Base-by-base conservation (phyloP, 1,140 invertebrate genomes). In the Planococcus citri region DNA sequence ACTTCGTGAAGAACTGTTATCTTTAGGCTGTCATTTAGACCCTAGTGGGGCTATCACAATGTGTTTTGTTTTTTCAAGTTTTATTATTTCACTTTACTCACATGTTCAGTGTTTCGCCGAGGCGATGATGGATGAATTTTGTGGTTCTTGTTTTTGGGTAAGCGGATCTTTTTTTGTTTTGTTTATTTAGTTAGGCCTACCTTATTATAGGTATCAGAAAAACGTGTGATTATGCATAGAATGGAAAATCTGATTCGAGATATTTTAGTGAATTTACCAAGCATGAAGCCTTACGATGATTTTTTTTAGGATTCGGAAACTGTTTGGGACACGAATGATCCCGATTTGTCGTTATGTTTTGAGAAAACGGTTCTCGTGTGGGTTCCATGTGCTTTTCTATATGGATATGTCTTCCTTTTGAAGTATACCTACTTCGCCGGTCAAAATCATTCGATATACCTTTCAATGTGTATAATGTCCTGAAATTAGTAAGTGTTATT, bases 321-420 rank as follows among this genome's bases (percentile, higher is more conserved):
- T 74, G 86, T 88, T 68, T 95, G 92, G 91, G 79, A 90, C 73
- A 91, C 90, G 25, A 78, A 83, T 24, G 81, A 86, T 78, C 93
- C 94, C 51, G 86, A 93, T 76, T 83, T 95, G 68, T 91, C 91
- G 70, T 79, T 82, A 78, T 96, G 93, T 78, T 94, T 95, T 79
- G 87, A 95, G 77, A 86, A 88, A 78, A 95, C 93, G 3, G 86
- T 90, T 0, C 77, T 97, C 37, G 80, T 92, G 64, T 95, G 92
- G 91, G 78, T 86, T 60, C 94, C 95, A 8, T 94, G 91, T 79
- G 76, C 83, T 21, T 94, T 92, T 78, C 79, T 96, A n/a, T n/a
- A 3, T 94, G 90, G 89, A 68, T 86, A 0, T 88, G 90, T 73
- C 81, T 87, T 2, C 79, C 86, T 6, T 78, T 94, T 27, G 91